phyloP scores from a whole-genome alignment of 1,140 invertebrate genomes.

The Ceratoteleas bidentatus region DNA sequence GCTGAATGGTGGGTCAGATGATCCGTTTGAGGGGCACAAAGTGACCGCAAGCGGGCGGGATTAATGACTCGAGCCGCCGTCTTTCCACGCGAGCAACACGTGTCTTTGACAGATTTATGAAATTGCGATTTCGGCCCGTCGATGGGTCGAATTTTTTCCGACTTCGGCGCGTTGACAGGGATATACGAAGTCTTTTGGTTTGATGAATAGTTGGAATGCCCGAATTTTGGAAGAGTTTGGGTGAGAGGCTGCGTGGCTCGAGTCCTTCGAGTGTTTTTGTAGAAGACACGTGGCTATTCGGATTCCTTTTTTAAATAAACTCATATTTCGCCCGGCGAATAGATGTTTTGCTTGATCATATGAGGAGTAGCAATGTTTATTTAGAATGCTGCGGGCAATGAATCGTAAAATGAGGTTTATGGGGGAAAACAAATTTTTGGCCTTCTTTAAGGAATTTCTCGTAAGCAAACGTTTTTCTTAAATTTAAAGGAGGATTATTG shows the following conservation, averaged over 20 bases:
- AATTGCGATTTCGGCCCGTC: constrained; percentile 4
- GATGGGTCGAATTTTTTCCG: not conserved
- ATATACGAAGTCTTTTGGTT: not conserved
- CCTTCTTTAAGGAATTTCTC: not conserved
- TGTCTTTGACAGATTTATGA: constrained; percentile 41
- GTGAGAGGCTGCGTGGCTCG: too few species aligned
- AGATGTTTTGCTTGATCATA: constrained; percentile 21
- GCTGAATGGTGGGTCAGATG: constrained; percentile 38
- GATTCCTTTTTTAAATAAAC: constrained; percentile 39
- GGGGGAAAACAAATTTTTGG: not conserved
- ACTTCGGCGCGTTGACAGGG: not conserved
- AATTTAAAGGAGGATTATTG: too few species aligned
- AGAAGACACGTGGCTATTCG: constrained; percentile 14
- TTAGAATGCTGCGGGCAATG: constrained; percentile 40
- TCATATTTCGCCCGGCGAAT: constrained; percentile 25
- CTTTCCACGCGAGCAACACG: constrained; percentile 23
- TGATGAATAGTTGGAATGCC: too few species aligned
- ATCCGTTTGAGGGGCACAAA: constrained; percentile 20
- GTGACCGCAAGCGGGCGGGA: constrained; percentile 25
- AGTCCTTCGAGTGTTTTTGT: too few species aligned
- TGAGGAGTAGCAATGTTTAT: constrained; percentile 31
- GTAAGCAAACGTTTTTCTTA: too few species aligned
- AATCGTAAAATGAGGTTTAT: constrained; percentile 31
- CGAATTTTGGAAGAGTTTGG: not conserved
- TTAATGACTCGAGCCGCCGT: constrained; percentile 24